These are phyloP conservation scores for Drosophila neocordata DNA, from an alignment of 1,140 invertebrate genomes.

Conservation along the genomic window DNA sequence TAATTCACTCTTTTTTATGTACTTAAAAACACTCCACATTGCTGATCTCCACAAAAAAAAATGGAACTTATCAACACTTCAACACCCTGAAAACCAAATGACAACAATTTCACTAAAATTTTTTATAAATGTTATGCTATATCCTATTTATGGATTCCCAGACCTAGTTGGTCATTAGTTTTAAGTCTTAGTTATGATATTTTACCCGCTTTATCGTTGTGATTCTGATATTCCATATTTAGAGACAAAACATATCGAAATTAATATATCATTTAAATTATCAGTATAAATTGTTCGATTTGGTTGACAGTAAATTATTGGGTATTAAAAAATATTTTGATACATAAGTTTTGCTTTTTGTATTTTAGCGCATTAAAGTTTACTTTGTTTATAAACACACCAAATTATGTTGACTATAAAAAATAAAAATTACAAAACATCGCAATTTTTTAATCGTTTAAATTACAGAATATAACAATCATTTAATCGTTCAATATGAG, in stretches of 20 bases:
- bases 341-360: conserved; percentile 41
- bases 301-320: conserved; percentile 12
- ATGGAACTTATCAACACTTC: conserved; percentile 8
- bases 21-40: conserved; percentile 53
- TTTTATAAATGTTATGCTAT: conserved; percentile 27
- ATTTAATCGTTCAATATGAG: neutral
- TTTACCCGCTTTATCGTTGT: conserved; percentile 31
- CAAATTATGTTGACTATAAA: conserved; percentile 51
- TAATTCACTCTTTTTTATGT: conserved; percentile 40
- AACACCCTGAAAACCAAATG: neutral
- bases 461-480: conserved; percentile 60
- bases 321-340: conserved; percentile 40
- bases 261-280: conserved; percentile 28
- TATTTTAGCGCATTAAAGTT: conserved; percentile 60
- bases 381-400: conserved; percentile 65
- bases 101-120: neutral
- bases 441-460: too few species aligned
- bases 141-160: conserved; percentile 52
- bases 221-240: conserved; percentile 55
- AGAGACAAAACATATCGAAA: conserved; percentile 62
- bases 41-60: conserved; percentile 50
- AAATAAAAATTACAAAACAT: conserved; percentile 67
- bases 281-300: conserved; percentile 57
- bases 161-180: conserved; percentile 42
- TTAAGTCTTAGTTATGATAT: conserved; percentile 77